Evolutionary conservation across 2,888 invertebrate genomes (phyloP), one percentile per base, ranked within the genome.

Genomic region (Amphipoea lucens): DNA sequence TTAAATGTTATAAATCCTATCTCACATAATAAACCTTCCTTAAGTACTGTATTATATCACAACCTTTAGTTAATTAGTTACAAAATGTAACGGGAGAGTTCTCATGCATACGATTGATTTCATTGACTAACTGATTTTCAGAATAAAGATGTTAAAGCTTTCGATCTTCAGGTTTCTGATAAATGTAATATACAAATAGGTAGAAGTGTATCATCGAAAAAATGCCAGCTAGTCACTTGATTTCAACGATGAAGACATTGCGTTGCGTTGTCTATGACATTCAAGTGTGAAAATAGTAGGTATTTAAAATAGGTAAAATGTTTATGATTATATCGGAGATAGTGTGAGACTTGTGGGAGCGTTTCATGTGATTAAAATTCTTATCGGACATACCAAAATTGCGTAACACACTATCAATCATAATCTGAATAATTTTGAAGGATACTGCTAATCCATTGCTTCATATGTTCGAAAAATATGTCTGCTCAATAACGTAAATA

Each of bases 41-140:
- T 88, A 88, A 76, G 83, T 86, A 89, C 81, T 45, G 83, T 78
- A 83, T 75, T 67, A 66, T 80, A 81, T 89, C 89, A 89, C 89
- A 89, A 89, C 89, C 89, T 73, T 85, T 81, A 23, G 71, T 78
- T 71, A 79, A 70, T 75, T 66, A 66, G 7, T 78, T 76, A 75
- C 57, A 71, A 68, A 42, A 68, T 36, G 51, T 75, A 70, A 63
- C n/a, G 20, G 57, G 14, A 66, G n/a, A 51, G 5, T 40, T 60
- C 54, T 82, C 68, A 81, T 62, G 63, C 76, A 80, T 68, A 65
- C 62, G 20, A 81, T n/a, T 7, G 20, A 63, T 82, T 68, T 42
- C 0, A 74, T 40, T 42, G n/a, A 20, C 23, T 0, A 71, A 74
- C 42, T 48, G 45, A 60, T 45, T 75, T 36, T 20, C 54, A 29